phyloP scores from a whole-genome alignment of 2,113 vertebrate species.

The Macquaria australasica region DNA sequence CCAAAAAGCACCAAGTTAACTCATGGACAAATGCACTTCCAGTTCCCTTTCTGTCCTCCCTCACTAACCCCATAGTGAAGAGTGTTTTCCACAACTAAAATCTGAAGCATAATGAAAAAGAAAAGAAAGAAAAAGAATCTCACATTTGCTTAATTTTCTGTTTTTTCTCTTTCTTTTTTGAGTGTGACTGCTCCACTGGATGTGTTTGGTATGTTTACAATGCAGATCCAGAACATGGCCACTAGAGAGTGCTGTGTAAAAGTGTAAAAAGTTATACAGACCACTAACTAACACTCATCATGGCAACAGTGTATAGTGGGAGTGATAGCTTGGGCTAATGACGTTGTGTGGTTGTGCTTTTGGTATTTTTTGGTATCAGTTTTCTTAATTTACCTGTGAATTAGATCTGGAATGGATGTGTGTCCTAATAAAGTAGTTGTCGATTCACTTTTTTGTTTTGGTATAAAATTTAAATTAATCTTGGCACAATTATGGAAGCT shows the following conservation, averaged over 20 bases:
- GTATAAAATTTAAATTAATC: conserved; percentile 44
- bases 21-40: conserved; percentile 8
- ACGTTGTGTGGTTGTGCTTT: conserved; percentile 52
- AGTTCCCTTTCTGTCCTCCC: conserved; percentile 20
- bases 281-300: conserved; percentile 10
- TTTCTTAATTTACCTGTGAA: conserved; percentile 62
- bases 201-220: conserved; percentile 58
- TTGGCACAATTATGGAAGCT: conserved; percentile 57
- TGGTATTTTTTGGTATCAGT: conserved; percentile 53
- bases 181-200: conserved; percentile 50
- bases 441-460: conserved; percentile 52
- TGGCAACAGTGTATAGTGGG: conserved; percentile 15
- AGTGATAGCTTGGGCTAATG: conserved; percentile 13
- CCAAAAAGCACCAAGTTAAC: conserved; percentile 8
- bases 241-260: conserved; percentile 79
- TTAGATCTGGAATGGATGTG: conserved; percentile 56
- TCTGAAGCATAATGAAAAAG: conserved; percentile 14
- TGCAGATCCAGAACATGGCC: conserved; percentile 71
- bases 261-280: conserved; percentile 51
- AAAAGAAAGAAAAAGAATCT: conserved; percentile 6
- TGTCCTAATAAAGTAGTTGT: conserved; percentile 49
- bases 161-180: neutral
- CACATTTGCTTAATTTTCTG: conserved; percentile 6
- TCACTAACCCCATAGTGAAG: conserved; percentile 11
- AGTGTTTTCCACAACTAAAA: conserved; percentile 16